These are phyloP conservation scores for Ophion slaviceki DNA, from an alignment of 2,888 invertebrate species.

Conservation along the genomic window DNA sequence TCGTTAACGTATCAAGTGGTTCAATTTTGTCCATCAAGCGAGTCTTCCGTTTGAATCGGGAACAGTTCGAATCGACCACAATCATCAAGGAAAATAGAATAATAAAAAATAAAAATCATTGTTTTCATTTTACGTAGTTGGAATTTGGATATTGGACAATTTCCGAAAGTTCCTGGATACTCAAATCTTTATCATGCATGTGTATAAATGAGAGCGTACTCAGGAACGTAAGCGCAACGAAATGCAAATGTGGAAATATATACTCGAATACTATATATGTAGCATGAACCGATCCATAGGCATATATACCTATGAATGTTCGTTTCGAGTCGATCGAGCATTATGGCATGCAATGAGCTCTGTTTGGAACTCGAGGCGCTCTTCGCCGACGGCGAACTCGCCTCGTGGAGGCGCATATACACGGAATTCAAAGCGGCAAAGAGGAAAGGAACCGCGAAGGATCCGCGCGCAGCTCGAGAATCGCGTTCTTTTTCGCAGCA, in stretches of 20 bases:
- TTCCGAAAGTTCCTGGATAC: too few species aligned
- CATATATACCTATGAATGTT: constrained; percentile 7
- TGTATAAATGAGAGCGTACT: too few species aligned
- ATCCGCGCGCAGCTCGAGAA: constrained; percentile 37
- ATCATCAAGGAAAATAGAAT: too few species aligned
- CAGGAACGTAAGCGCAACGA: too few species aligned
- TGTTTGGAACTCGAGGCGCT: constrained; percentile 26
- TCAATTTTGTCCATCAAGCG: too few species aligned
- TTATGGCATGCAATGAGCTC: constrained; percentile 65
- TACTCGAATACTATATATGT: not conserved
- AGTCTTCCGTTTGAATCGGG: too few species aligned
- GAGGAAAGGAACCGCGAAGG: constrained; percentile 43
- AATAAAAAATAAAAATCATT: too few species aligned
- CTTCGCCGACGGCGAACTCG: constrained; percentile 45
- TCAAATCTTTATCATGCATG: too few species aligned
- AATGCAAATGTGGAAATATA: not conserved
- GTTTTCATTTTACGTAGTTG: too few species aligned
- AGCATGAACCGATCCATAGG: not conserved
- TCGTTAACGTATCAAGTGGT: too few species aligned
- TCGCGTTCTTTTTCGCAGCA: constrained; percentile 43
- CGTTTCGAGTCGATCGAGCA: constrained; percentile 44
- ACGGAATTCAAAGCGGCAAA: constrained; percentile 25
- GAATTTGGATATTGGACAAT: too few species aligned
- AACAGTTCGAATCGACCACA: too few species aligned
- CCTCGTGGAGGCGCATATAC: constrained; percentile 47